phyloP scores from a whole-genome alignment of 1,140 invertebrate species.

The Drosophila auraria region DNA sequence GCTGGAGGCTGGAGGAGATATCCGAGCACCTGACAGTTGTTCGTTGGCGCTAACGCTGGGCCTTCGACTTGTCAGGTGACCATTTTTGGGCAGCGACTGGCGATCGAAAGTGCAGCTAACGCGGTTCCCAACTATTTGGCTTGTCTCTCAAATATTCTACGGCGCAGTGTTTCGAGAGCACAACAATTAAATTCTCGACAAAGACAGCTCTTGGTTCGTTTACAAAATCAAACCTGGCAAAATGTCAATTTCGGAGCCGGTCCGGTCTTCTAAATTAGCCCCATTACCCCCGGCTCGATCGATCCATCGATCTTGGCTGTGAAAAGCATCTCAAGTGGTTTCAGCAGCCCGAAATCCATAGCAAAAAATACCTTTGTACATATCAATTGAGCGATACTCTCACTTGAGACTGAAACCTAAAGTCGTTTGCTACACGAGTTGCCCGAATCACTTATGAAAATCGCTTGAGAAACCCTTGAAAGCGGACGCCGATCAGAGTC shows the following conservation, averaged over 20 bases:
- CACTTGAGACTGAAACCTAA: constrained; percentile 64
- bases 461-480: constrained; percentile 67
- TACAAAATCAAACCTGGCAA: constrained; percentile 42
- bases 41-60: constrained; percentile 64
- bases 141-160: constrained; percentile 46
- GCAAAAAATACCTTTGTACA: constrained; percentile 40
- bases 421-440: constrained; percentile 66
- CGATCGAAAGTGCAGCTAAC: constrained; percentile 54
- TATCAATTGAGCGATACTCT: constrained; percentile 70
- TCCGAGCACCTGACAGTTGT: constrained; percentile 75
- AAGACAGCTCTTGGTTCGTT: constrained; percentile 39
- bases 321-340: constrained; percentile 33
- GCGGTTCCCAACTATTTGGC: constrained; percentile 41
- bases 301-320: constrained; percentile 49
- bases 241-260: constrained; percentile 52
- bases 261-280: constrained; percentile 61
- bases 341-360: constrained; percentile 37
- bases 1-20: constrained; percentile 39
- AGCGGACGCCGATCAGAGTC: constrained; percentile 53
- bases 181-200: constrained; percentile 71
- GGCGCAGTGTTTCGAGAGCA: constrained; percentile 40
- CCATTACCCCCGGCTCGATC: constrained; percentile 20
- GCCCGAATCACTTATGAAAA: constrained; percentile 77
- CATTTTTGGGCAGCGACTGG: constrained; percentile 48
- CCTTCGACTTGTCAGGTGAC: constrained; percentile 37